A percentile compares a stretch with the other conserved stretches of the same genome.
These are phyloP conservation scores for Jacana jacana DNA, from an alignment of 2,113 vertebrate genomes.

Conservation along the genomic window DNA sequence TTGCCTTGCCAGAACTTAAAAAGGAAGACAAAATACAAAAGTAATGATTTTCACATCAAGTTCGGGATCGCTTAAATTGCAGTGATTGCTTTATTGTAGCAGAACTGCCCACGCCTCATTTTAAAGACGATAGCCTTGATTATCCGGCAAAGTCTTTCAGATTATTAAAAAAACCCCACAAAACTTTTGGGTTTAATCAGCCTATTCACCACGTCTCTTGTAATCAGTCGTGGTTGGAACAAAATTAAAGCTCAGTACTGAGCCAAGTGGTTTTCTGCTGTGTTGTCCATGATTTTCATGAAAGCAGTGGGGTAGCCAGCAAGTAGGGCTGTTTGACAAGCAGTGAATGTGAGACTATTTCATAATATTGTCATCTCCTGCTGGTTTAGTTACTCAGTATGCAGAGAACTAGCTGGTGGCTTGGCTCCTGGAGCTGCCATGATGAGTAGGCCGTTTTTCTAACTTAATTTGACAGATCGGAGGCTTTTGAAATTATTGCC, in stretches of 20 bases:
- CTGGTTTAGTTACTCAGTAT: constrained; percentile 2
- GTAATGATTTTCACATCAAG: background rate
- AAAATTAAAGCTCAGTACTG: background rate
- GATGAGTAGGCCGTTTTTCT: background rate
- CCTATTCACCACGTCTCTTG: background rate
- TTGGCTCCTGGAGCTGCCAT: background rate
- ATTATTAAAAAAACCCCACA: background rate
- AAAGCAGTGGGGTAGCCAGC: background rate
- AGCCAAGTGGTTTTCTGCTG: background rate
- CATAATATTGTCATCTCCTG: background rate
- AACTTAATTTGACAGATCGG: background rate
- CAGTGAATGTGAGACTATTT: background rate
- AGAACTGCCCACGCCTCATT: background rate
- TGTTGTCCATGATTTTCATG: background rate
- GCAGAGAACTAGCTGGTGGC: background rate
- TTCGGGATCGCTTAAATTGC: background rate
- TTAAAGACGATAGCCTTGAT: background rate
- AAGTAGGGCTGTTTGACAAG: background rate
- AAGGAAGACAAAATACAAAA: background rate
- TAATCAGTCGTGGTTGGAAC: background rate
- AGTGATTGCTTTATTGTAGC: background rate
- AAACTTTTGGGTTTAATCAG: background rate
- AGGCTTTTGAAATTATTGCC: constrained; percentile 2
- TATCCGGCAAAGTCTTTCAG: background rate
- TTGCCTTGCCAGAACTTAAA: background rate